phyloP scores from a whole-genome alignment of 2,113 vertebrate species.

The Phylloscopus trochilus region DNA sequence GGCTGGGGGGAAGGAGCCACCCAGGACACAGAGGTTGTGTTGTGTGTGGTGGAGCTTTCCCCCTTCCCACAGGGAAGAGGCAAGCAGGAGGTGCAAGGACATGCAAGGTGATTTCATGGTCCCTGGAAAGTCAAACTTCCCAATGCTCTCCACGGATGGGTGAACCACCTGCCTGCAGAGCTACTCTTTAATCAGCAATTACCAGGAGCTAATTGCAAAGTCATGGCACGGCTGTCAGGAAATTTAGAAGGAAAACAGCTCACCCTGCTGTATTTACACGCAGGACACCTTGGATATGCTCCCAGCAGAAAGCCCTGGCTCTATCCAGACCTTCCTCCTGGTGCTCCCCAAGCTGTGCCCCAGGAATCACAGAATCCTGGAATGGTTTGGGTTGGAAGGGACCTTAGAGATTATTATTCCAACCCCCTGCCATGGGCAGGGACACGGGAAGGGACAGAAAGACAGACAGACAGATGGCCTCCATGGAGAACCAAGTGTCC shows the following conservation, averaged over 20 bases:
- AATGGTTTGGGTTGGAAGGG: background rate
- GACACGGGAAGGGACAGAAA: fast-evolving
- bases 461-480: fast-evolving
- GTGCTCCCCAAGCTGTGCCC: background rate
- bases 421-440: background rate
- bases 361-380: background rate
- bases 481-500: fast-evolving
- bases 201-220: background rate
- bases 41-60: background rate
- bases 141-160: background rate
- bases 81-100: background rate
- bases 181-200: background rate
- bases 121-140: background rate
- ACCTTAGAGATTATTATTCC: background rate
- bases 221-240: background rate
- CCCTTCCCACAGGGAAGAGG: background rate
- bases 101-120: background rate
- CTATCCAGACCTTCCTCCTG: background rate
- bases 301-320: background rate
- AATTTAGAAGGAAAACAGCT: background rate
- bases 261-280: background rate
- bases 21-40: background rate
- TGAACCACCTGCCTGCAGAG: background rate
- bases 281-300: background rate
- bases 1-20: background rate